Evolutionary conservation across 2,797 vertebrate species (phyloP).

Genomic region (Parotocinclus haroldoi): DNA sequence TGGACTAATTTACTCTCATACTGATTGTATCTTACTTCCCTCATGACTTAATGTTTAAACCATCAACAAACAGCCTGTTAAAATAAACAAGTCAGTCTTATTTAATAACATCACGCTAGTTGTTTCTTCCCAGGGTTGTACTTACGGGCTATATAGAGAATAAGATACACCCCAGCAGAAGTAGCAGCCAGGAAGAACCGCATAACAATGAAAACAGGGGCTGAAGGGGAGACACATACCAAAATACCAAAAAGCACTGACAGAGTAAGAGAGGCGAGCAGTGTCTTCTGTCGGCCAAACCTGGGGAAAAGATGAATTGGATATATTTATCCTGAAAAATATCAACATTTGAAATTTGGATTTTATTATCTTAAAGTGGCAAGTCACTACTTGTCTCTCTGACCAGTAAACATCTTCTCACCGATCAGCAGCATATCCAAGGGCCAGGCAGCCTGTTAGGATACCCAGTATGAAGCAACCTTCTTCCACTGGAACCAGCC

Average conservation of each 20-base stretch:
- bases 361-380: too few relatives aligned
- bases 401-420: constrained; percentile 56
- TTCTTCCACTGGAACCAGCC: constrained; percentile 86
- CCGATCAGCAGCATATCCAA: constrained; percentile 77
- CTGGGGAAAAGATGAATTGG: constrained; percentile 64
- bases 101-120: too few relatives aligned
- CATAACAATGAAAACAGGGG: constrained; percentile 80
- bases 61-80: constrained; percentile 9
- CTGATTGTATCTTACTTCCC: not conserved
- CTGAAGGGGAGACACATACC: constrained; percentile 80
- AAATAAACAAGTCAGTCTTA: constrained; percentile 5
- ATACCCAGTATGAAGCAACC: constrained; percentile 85
- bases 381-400: too few relatives aligned
- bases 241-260: constrained; percentile 82
- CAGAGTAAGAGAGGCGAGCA: constrained; percentile 78
- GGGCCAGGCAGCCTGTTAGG: constrained; percentile 76
- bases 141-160: constrained; percentile 84
- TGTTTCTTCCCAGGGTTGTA: too few relatives aligned
- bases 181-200: constrained; percentile 82
- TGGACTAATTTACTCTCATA: too few relatives aligned
- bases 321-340: too few relatives aligned
- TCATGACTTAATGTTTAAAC: not conserved
- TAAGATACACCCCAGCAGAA: constrained; percentile 79
- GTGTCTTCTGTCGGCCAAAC: constrained; percentile 76
- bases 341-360: too few relatives aligned